A percentile compares a stretch with the other conserved stretches of the same genome.
Evolutionary conservation across 2,113 vertebrate species (phyloP).

Genomic region (Thryonomys swinderianus): DNA sequence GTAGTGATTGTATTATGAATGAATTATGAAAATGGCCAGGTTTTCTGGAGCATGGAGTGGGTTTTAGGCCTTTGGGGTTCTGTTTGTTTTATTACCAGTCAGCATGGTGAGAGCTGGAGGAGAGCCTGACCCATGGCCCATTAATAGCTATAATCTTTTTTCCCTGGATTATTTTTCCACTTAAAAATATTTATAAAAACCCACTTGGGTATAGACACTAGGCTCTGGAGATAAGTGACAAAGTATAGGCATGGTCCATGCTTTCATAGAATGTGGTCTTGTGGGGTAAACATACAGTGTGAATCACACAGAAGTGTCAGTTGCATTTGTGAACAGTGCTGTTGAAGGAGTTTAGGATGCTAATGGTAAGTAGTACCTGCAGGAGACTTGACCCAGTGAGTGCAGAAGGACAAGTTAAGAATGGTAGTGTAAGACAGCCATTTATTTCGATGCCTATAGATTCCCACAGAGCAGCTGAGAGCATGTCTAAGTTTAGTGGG

Average conservation of each 20-base stretch:
- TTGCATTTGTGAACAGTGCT: constrained; percentile 21
- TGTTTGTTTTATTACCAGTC: not conserved
- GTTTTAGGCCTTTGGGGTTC: not conserved
- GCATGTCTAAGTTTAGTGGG: not conserved
- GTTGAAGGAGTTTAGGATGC: not conserved
- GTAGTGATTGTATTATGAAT: not conserved
- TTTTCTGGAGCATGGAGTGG: not conserved
- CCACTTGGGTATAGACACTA: not conserved
- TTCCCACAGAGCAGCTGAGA: not conserved
- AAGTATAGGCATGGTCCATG: not conserved
- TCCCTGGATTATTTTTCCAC: constrained; percentile 1
- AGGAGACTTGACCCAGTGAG: not conserved
- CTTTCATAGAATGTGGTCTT: not conserved
- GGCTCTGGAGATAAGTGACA: not conserved
- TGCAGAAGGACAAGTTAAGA: not conserved
- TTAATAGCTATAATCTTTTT: not conserved
- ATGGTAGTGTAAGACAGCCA: not conserved
- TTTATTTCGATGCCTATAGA: not conserved
- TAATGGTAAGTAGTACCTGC: not conserved
- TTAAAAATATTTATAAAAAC: not conserved
- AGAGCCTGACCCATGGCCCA: not conserved
- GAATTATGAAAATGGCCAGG: not conserved
- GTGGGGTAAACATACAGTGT: not conserved
- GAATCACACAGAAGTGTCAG: constrained; percentile 12
- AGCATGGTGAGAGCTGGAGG: not conserved